Percentiles rank a stretch among this genome's conserved stretches.
These are phyloP conservation scores for Blomia tropicalis DNA, from an alignment of 2,888 invertebrate species.

Conservation along the genomic window DNA sequence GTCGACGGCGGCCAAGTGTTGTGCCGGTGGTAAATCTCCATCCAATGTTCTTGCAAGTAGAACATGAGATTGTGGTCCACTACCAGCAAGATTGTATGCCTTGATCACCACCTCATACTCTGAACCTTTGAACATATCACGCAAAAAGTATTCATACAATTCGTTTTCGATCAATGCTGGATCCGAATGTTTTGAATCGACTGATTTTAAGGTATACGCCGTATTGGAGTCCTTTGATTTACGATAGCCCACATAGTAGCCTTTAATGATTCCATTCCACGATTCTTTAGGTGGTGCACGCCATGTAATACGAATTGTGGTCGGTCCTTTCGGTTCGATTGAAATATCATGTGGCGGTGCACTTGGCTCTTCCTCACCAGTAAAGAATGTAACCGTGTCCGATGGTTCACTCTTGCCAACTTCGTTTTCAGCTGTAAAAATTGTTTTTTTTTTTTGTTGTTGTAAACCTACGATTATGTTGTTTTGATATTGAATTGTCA, in stretches of 20 bases:
- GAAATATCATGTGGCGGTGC: slow-evolving; percentile 29
- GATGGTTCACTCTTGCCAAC: slow-evolving; percentile 30
- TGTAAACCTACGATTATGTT: neutral
- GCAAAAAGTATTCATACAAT: slow-evolving; percentile 29
- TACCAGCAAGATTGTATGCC: slow-evolving; percentile 30
- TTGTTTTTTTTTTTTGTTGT: neutral
- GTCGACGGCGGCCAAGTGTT: slow-evolving; percentile 28
- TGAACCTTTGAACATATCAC: slow-evolving; percentile 28
- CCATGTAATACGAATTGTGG: slow-evolving; percentile 30
- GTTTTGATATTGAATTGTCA: slow-evolving; percentile 24
- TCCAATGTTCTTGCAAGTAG: slow-evolving; percentile 28
- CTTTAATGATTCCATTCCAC: slow-evolving; percentile 30
- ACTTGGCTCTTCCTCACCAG: slow-evolving; percentile 31
- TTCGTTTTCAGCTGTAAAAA: slow-evolving; percentile 29
- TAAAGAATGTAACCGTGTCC: slow-evolving; percentile 28
- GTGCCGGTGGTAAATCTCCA: slow-evolving; percentile 31
- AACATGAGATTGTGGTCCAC: slow-evolving; percentile 30
- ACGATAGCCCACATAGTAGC: slow-evolving; percentile 30
- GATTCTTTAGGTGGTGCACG: slow-evolving; percentile 29
- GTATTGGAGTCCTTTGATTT: slow-evolving; percentile 26
- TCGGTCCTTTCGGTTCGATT: slow-evolving; percentile 28
- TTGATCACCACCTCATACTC: slow-evolving; percentile 30
- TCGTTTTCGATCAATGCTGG: neutral
- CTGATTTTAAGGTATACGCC: slow-evolving; percentile 29
- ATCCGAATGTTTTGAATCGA: slow-evolving; percentile 27